These are phyloP conservation scores for Gouania willdenowi DNA, from an alignment of 2,797 vertebrate genomes.

Conservation along the genomic window DNA sequence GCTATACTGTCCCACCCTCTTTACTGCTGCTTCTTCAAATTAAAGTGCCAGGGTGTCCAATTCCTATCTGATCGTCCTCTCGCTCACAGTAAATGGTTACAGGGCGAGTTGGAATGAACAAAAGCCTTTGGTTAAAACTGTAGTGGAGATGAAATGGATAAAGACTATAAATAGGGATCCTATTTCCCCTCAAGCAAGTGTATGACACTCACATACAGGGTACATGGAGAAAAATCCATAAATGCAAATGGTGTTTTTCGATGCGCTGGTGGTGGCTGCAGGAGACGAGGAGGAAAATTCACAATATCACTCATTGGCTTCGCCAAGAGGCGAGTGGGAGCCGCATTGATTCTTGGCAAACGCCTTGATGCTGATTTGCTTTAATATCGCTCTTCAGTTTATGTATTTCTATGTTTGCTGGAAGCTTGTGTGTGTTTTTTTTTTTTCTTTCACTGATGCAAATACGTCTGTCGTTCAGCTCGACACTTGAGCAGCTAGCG, in stretches of 20 bases:
- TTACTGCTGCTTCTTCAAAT: constrained; percentile 3
- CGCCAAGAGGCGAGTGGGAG: constrained; percentile 30
- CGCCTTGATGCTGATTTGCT: constrained; percentile 42
- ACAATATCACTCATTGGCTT: constrained; percentile 49
- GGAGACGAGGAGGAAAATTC: constrained; percentile 56
- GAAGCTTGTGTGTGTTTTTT: constrained; percentile 12
- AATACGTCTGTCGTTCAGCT: no score
- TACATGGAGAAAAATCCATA: constrained; percentile 58
- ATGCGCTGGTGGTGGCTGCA: constrained; percentile 45
- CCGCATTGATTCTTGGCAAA: constrained; percentile 55
- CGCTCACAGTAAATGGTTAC: constrained; percentile 16
- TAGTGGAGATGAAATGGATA: constrained; percentile 52
- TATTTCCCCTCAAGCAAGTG: constrained; percentile 41
- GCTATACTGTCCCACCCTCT: no score
- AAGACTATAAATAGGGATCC: constrained; percentile 59
- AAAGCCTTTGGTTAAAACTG: constrained; percentile 31
- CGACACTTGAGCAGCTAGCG: no score
- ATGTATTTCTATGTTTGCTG: constrained; percentile 2
- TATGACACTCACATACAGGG: constrained; percentile 44
- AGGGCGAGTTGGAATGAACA: constrained; percentile 11
- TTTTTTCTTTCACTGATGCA: no score
- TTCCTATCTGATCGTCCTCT: constrained; percentile 6
- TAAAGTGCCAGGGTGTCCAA: not conserved
- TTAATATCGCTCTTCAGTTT: constrained; percentile 13
- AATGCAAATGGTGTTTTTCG: constrained; percentile 63